These are phyloP conservation scores for Netelia virgata DNA, from an alignment of 2,888 invertebrate species.

Conservation along the genomic window DNA sequence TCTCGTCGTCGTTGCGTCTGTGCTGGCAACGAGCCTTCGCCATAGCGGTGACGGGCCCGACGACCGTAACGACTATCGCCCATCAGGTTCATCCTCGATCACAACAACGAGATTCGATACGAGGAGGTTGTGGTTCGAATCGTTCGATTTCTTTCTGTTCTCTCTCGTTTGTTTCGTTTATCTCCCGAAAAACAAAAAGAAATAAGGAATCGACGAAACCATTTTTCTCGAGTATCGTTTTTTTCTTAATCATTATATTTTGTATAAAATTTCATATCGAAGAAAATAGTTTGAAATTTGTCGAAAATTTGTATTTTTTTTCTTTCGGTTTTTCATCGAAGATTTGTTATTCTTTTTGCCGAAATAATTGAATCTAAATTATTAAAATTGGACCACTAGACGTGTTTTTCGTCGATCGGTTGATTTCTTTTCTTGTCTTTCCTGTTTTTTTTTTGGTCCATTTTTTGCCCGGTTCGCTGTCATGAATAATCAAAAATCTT, in stretches of 20 bases:
- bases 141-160: not conserved
- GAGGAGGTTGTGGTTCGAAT: not conserved
- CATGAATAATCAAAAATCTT: constrained; percentile 45
- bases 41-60: not conserved
- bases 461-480: constrained; percentile 3
- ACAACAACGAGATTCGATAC: constrained; percentile 47
- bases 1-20: not conserved
- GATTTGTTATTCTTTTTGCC: too few relatives aligned
- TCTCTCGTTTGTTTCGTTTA: not conserved
- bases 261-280: too few relatives aligned
- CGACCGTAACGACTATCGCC: constrained; percentile 24
- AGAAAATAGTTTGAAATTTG: not conserved
- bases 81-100: constrained; percentile 42
- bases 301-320: not conserved
- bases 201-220: too few relatives aligned
- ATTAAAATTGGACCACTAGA: not conserved
- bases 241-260: too few relatives aligned
- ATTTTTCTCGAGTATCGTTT: not conserved
- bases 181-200: too few relatives aligned
- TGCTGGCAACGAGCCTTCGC: constrained; percentile 36
- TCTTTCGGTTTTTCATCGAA: too few relatives aligned
- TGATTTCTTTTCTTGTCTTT: not conserved
- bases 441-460: not conserved
- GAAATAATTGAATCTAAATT: too few relatives aligned
- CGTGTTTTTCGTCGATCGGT: not conserved